phyloP scores from a whole-genome alignment of 2,888 invertebrate species.

The Apodemia zela region DNA sequence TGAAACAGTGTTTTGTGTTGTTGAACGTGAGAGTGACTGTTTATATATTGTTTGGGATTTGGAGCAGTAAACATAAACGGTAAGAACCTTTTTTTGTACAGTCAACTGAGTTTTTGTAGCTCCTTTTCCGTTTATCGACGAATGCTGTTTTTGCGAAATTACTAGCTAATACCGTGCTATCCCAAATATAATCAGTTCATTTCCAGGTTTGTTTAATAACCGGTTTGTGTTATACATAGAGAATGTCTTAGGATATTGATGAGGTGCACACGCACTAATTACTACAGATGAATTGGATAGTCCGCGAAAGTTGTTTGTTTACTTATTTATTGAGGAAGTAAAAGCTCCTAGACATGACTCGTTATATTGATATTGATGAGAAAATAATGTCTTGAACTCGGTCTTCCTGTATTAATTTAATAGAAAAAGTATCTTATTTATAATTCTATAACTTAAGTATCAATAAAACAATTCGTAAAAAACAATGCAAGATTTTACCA shows the following conservation, averaged over 20 bases:
- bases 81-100: constrained; percentile 55
- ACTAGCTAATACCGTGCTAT: background rate
- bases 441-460: too few relatives aligned
- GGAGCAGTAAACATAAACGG: constrained; percentile 71
- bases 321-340: constrained; percentile 10
- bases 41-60: constrained; percentile 76
- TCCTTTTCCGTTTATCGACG: background rate
- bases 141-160: background rate
- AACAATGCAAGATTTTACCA: too few relatives aligned
- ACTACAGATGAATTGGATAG: background rate
- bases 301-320: constrained; percentile 18
- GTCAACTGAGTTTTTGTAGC: constrained; percentile 18
- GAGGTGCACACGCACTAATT: constrained; percentile 5
- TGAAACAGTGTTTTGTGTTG: constrained; percentile 73
- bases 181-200: background rate
- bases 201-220: constrained; percentile 12
- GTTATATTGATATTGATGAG: background rate
- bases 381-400: too few relatives aligned
- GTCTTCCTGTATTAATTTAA: too few relatives aligned
- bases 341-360: background rate
- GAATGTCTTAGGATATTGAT: constrained; percentile 4
- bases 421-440: too few relatives aligned
- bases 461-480: too few relatives aligned
- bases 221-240: constrained; percentile 9
- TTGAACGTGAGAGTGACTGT: constrained; percentile 72